These are phyloP conservation scores for Mus spicilegus DNA, from an alignment of 2,113 vertebrate genomes.

Conservation along the genomic window DNA sequence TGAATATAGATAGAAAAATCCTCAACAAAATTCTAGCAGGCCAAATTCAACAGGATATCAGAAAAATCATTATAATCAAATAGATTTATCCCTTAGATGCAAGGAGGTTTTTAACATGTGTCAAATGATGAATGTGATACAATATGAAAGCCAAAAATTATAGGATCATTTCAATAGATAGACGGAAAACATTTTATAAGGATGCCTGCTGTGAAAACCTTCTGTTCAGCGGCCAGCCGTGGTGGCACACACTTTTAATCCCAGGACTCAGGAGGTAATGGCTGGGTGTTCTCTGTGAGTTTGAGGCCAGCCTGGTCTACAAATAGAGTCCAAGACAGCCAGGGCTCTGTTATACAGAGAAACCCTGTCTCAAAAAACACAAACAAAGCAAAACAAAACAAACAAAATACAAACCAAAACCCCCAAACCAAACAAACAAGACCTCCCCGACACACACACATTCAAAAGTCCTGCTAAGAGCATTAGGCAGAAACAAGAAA, in stretches of 20 bases:
- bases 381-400: neutral
- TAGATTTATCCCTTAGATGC: neutral
- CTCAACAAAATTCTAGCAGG: neutral
- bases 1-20: neutral
- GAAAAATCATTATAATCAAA: neutral
- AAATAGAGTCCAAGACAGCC: too few relatives aligned
- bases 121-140: neutral
- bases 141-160: neutral
- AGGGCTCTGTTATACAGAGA: too few relatives aligned
- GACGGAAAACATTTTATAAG: neutral
- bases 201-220: too few relatives aligned
- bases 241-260: too few relatives aligned
- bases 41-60: neutral
- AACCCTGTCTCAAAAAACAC: neutral
- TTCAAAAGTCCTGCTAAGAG: neutral
- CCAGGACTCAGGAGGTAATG: too few relatives aligned
- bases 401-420: too few relatives aligned
- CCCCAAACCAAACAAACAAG: neutral
- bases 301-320: too few relatives aligned
- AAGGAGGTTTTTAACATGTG: neutral
- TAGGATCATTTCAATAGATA: neutral
- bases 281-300: too few relatives aligned
- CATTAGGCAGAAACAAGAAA: neutral
- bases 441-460: too few relatives aligned
- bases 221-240: too few relatives aligned